A percentile compares a stretch with the other conserved stretches of the same genome.
These are phyloP conservation scores for Neoascia interrupta DNA, from an alignment of 2,888 invertebrate species.

Conservation along the genomic window DNA sequence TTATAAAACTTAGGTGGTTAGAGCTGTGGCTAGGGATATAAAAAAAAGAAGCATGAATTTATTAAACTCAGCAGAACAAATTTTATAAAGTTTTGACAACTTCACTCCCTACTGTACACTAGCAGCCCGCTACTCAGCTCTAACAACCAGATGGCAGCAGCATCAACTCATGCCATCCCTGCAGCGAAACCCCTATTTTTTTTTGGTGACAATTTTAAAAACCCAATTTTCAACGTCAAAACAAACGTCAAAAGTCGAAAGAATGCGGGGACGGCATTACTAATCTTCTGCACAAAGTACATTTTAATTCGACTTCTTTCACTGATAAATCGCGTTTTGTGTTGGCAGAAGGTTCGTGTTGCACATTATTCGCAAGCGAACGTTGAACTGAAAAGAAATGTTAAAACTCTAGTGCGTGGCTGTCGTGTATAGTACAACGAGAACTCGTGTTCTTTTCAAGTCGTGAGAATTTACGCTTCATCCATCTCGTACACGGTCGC, in stretches of 20 bases:
- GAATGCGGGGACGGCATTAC: conserved; percentile 65
- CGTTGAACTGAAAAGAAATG: conserved; percentile 5
- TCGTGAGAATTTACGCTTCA: conserved; percentile 37
- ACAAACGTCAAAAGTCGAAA: conserved; percentile 56
- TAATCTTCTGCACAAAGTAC: conserved; percentile 58
- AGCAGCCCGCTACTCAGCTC: too few species aligned
- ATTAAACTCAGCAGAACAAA: too few species aligned
- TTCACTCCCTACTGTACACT: conserved; percentile 31
- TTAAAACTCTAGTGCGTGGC: conserved; percentile 16
- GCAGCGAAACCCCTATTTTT: too few species aligned
- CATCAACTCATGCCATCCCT: conserved; percentile 18
- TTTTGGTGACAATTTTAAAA: conserved; percentile 31
- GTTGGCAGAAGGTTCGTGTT: conserved; percentile 10
- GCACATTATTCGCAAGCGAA: not conserved
- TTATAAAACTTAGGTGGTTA: too few species aligned
- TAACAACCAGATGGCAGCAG: conserved; percentile 26
- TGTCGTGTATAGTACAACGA: not conserved
- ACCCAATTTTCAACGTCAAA: conserved; percentile 49
- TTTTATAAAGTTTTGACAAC: too few species aligned
- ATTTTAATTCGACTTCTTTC: conserved; percentile 36
- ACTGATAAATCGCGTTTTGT: conserved; percentile 39
- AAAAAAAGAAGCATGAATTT: not conserved
- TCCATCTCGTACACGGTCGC: conserved; percentile 46
- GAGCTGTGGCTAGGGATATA: too few species aligned
- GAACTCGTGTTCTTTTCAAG: conserved; percentile 26